Evolutionary conservation across 2,888 invertebrate genomes (phyloP).

Genomic region (Tiliacea aurago): DNA sequence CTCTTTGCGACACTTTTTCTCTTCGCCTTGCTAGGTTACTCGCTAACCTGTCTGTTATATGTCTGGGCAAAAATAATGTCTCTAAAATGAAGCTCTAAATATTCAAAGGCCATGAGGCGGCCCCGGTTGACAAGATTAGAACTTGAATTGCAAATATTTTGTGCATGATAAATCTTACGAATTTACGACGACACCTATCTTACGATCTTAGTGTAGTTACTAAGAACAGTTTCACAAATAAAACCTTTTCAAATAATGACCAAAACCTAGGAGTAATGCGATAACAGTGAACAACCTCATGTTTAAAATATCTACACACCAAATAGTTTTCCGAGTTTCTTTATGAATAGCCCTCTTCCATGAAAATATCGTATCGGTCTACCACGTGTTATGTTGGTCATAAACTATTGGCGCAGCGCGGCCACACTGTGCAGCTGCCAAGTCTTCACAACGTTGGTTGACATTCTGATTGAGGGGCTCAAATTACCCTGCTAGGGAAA

Average conservation of each 20-base stretch:
- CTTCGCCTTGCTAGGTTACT: neutral
- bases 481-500: conserved; percentile 24
- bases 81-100: conserved; percentile 22
- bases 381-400: conserved; percentile 46
- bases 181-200: neutral
- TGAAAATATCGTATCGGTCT: conserved; percentile 37
- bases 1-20: conserved; percentile 2
- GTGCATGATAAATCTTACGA: neutral
- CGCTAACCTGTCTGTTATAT: neutral
- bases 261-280: neutral
- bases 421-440: conserved; percentile 43
- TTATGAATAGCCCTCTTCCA: conserved; percentile 40
- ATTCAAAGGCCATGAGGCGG: conserved; percentile 36
- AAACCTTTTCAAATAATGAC: neutral
- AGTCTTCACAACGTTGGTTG: conserved; percentile 40
- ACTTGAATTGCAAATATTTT: conserved; percentile 32
- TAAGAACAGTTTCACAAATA: neutral
- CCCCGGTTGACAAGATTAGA: conserved; percentile 14
- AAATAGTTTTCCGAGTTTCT: conserved; percentile 10
- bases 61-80: conserved; percentile 24
- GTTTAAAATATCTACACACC: neutral
- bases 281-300: neutral
- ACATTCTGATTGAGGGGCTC: conserved; percentile 50
- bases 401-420: conserved; percentile 51
- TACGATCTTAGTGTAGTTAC: neutral